Evolutionary conservation across 2,113 vertebrate species (phyloP), one percentile per base, ranked within the genome.

Genomic region (Ptychochromis oligacanthus): DNA sequence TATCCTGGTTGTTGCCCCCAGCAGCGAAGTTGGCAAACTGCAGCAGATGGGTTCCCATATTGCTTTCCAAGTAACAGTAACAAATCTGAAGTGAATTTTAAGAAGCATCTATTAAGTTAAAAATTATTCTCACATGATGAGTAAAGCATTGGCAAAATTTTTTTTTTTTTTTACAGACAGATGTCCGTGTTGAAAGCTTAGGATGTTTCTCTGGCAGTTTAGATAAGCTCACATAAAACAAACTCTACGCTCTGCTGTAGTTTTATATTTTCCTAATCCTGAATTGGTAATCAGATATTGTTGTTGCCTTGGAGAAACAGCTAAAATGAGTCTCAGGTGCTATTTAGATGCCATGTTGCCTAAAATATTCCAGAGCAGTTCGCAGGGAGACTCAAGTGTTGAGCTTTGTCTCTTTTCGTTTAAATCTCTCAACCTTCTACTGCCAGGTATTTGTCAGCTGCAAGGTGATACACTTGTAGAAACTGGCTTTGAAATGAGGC

Each of bases 401-500:
- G 64, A 43, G 22, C 79, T 86, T 77, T 82, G 85, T 88, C 79
- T 75, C 13, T 81, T 84, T 85, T 91, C 72, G 81, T 88, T 89
- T 57, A 49, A 59, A 82, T 81, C 67, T 65, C 26, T 72, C 43
- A 20, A n/a, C 10, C n/a, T 4, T 36, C 70, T 52, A n/a, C 84
- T 92, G 84, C 80, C 83, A 90, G 55, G 77, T 82, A 28, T 31
- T 17, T 84, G 87, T 88, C 75, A 80, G 75, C 70, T 84, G 70
- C 24, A 67, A 89, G 78, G 80, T 84, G 75, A 81, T 87, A 43
- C 80, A 65, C 60, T 75, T 62, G 61, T 79, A 81, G 76, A 79
- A 61, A 54, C 49, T 49, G 38, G 83, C 75, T 80, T 76, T 83
- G 55, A 85, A 80, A 67, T 64, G 36, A 80, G 10, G 56, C 17